phyloP scores from a whole-genome alignment of 2,888 invertebrate genomes.

The Polydrusus cervinus region DNA sequence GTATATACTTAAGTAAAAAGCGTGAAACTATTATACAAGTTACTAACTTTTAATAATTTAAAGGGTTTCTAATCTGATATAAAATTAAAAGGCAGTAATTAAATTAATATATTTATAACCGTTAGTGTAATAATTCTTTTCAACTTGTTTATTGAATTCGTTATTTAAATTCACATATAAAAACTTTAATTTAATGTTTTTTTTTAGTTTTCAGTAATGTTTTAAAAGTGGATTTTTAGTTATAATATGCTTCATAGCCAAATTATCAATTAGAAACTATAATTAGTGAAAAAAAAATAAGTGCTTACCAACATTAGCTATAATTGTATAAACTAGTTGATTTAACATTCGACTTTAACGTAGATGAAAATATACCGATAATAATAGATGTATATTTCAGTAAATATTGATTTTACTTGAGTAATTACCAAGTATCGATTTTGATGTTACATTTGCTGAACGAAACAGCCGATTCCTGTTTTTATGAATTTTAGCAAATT shows the following conservation, averaged over 20 bases:
- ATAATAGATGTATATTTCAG: neutral
- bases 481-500: conserved; percentile 4
- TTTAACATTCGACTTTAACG: neutral
- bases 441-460: neutral
- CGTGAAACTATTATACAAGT: neutral
- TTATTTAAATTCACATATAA: neutral
- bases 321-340: neutral
- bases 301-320: neutral
- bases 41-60: neutral
- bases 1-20: neutral
- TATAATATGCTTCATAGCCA: conserved; percentile 14
- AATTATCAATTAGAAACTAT: conserved; percentile 9
- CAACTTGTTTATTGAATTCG: neutral
- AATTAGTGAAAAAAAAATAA: neutral
- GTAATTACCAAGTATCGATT: conserved; percentile 2
- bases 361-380: conserved; percentile 5
- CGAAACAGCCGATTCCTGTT: neutral
- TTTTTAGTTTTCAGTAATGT: neutral
- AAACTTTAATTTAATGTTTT: neutral
- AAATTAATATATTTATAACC: neutral
- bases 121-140: neutral
- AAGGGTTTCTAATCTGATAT: neutral
- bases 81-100: neutral
- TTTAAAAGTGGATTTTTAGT: neutral
- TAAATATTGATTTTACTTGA: conserved; percentile 14